A percentile compares a stretch with the other conserved stretches of the same genome.
These are phyloP conservation scores for Carettochelys insculpta DNA, from an alignment of 2,113 vertebrate genomes.

Conservation along the genomic window DNA sequence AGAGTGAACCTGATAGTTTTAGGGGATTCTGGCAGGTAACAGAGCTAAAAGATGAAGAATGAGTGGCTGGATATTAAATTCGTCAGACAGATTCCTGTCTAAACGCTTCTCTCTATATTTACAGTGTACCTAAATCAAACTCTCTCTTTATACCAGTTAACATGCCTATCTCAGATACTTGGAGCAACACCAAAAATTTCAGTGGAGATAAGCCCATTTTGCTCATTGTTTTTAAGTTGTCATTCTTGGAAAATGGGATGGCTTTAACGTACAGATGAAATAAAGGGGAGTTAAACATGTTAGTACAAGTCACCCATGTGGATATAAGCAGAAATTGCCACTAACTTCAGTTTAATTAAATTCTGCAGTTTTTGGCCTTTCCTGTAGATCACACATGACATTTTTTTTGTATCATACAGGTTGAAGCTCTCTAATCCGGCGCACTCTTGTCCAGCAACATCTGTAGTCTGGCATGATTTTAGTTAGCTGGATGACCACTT, in stretches of 20 bases:
- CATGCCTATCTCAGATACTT: background rate
- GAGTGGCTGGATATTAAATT: background rate
- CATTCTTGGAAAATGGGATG: background rate
- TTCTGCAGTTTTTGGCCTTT: background rate
- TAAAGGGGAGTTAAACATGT: background rate
- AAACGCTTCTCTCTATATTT: background rate
- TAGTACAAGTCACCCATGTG: rapidly evolving
- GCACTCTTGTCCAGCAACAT: too few species aligned
- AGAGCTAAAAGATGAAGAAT: background rate
- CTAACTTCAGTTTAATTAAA: background rate
- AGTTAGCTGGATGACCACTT: too few species aligned
- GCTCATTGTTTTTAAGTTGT: background rate
- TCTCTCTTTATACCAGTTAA: background rate
- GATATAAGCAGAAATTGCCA: background rate
- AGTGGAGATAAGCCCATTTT: background rate
- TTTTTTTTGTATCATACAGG: too few species aligned
- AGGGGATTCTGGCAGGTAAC: background rate
- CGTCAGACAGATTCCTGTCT: background rate
- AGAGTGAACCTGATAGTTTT: background rate
- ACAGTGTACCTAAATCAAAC: background rate
- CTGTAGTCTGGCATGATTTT: too few species aligned
- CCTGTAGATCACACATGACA: rapidly evolving
- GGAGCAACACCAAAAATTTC: rapidly evolving
- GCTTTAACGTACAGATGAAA: background rate
- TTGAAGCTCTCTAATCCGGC: too few species aligned